Conservation (phyloP, 1,140 invertebrate genomes). For the Seison nebaliae region DNA sequence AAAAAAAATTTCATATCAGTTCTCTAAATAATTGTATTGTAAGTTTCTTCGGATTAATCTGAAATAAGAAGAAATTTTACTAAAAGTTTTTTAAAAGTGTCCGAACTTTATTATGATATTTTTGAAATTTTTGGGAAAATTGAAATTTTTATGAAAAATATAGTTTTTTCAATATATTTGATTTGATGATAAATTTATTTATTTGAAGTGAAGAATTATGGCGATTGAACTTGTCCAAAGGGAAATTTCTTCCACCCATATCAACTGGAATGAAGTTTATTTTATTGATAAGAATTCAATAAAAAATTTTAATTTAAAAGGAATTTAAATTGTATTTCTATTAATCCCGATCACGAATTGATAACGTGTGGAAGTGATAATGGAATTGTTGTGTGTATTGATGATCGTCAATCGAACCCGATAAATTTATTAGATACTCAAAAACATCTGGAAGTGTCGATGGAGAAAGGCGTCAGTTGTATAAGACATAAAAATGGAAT, state of each 20-base stretch:
- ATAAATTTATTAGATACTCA: not conserved
- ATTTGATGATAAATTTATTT: slow-evolving; percentile 3
- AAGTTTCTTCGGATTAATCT: too few species aligned
- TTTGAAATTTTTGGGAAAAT: too few species aligned
- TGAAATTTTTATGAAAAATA: too few species aligned
- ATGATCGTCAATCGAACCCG: too few species aligned
- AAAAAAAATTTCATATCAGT: too few species aligned
- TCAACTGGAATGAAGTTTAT: slow-evolving; percentile 32
- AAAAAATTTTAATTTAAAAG: slow-evolving; percentile 15
- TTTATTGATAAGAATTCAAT: too few species aligned
- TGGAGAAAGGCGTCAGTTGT: too few species aligned
- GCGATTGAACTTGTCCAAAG: slow-evolving; percentile 73
- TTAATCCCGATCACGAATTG: slow-evolving; percentile 65
- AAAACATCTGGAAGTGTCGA: too few species aligned
- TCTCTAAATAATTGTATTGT: too few species aligned
- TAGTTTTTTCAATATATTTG: not conserved
- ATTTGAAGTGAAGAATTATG: slow-evolving; percentile 53
- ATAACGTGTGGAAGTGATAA: slow-evolving; percentile 60
- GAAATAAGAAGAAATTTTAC: too few species aligned
- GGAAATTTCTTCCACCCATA: slow-evolving; percentile 61
- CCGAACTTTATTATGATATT: too few species aligned
- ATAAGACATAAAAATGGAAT: slow-evolving; percentile 49
- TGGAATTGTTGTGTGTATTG: slow-evolving; percentile 64
- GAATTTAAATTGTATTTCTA: slow-evolving; percentile 45
- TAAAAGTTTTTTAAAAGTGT: too few species aligned